A percentile compares a stretch with the other conserved stretches of the same genome.
These are phyloP conservation scores for Nephila pilipes DNA, from an alignment of 1,140 invertebrate genomes.

Conservation along the genomic window DNA sequence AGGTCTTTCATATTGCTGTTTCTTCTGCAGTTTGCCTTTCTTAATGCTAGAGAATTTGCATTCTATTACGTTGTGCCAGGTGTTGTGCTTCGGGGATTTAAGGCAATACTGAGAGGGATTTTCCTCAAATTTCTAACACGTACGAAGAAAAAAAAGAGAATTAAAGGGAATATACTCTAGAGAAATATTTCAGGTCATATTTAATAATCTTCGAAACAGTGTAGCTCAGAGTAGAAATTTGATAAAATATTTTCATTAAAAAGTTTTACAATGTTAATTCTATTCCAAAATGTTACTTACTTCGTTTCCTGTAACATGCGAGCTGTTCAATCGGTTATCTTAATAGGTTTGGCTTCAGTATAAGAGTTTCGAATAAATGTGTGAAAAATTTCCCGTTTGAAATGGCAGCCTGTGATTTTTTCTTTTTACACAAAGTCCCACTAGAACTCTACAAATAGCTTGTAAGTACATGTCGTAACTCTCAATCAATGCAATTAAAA, in stretches of 20 bases:
- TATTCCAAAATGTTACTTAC: too few relatives aligned
- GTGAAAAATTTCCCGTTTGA: too few relatives aligned
- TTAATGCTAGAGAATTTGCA: constrained; percentile 63
- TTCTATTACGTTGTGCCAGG: constrained; percentile 62
- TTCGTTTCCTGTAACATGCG: too few relatives aligned
- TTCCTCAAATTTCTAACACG: constrained; percentile 43
- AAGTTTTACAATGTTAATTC: too few relatives aligned
- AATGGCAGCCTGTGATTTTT: too few relatives aligned
- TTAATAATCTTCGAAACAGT: neutral
- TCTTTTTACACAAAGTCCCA: too few relatives aligned
- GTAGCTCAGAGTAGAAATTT: neutral
- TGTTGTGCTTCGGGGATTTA: constrained; percentile 41
- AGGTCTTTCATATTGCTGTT: constrained; percentile 62
- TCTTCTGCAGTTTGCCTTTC: constrained; percentile 40
- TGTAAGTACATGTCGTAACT: too few relatives aligned
- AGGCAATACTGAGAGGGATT: constrained; percentile 10
- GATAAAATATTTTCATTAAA: neutral
- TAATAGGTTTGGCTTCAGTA: too few relatives aligned
- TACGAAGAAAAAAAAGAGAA: neutral
- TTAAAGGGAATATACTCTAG: neutral
- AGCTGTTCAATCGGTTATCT: too few relatives aligned
- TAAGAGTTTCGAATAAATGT: too few relatives aligned
- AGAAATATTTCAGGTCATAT: neutral
- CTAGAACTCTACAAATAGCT: too few relatives aligned
- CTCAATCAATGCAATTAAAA: too few relatives aligned